A percentile compares a stretch with the other conserved stretches of the same genome.
Conservation (phyloP, 2,113 vertebrate species). For the Xiphophorus hellerii region DNA sequence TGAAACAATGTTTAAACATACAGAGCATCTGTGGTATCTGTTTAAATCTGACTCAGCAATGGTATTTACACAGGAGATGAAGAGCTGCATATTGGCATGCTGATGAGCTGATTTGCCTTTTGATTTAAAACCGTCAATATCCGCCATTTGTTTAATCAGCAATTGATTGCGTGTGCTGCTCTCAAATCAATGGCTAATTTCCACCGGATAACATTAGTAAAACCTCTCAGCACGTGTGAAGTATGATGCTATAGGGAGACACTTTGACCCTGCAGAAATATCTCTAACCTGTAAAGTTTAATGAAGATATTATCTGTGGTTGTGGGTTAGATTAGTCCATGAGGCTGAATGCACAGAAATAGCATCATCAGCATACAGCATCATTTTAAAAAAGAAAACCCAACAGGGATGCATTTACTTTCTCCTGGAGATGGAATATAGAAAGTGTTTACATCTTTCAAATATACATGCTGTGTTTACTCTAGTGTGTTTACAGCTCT, state of each 20-base stretch:
- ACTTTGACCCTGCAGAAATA: constrained; percentile 45
- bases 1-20: background rate
- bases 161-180: constrained; percentile 54
- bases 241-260: constrained; percentile 31
- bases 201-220: constrained; percentile 68
- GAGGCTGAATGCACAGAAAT: background rate
- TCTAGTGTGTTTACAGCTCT: constrained; percentile 41
- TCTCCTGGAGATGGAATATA: background rate
- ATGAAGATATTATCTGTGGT: constrained; percentile 1
- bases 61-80: constrained; percentile 18
- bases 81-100: constrained; percentile 47
- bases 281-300: constrained; percentile 15
- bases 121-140: constrained; percentile 74
- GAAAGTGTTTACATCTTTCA: constrained; percentile 26
- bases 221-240: constrained; percentile 61
- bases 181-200: constrained; percentile 77
- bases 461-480: constrained; percentile 28
- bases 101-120: constrained; percentile 65
- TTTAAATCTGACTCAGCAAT: background rate
- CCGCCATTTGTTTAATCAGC: constrained; percentile 63
- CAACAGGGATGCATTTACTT: background rate
- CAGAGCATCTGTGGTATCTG: background rate
- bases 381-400: background rate
- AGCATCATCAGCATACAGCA: background rate
- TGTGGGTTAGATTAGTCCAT: background rate